Evolutionary conservation across 1,140 invertebrate genomes (phyloP), one percentile per base, ranked within the genome.

Genomic region (Eciton burchellii): DNA sequence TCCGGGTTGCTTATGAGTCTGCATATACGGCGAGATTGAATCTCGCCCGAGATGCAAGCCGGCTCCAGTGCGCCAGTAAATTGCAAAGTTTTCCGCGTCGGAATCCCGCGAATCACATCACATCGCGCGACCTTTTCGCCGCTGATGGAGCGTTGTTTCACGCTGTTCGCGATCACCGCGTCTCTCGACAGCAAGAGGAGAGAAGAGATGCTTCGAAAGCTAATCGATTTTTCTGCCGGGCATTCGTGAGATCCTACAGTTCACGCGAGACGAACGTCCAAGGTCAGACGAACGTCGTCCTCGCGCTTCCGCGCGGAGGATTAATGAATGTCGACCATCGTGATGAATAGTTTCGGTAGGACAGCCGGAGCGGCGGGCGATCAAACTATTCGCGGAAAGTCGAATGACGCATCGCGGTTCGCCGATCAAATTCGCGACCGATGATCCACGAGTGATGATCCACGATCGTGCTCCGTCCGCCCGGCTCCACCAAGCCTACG

Each of bases 11-110:
- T 68, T 79, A 79, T 79, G 63, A 68, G 70, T 79, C 63, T 79
- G 74, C 74, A 79, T 79, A 79, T 79, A 79, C 21, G 74, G 52
- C 35, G 14, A 43, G 70, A 79, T 79, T 79, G 74, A 79, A 70
- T 79, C n/a, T 79, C 49, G 54, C 74, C 12, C 63, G 74, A 45
- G 74, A 70, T 79, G 56, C 49, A 56, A 26, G 24, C 24, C 47
- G 60, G 26, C 66, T 21, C 60, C 73, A 24, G 21, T 5, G 63
- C 9, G 63, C 63, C 63, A 79, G 77, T 21, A 73, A 81, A 81
- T 81, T 62, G 60, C 56, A 73, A 71, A 81, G 60, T 71, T 73
- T 71, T 81, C 77, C 68, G 26, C 77, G 56, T 81, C 49, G 59
- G 77, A 81, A 72, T 73, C 47, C 49, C 70, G 41, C 73, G 21